Conservation (phyloP, 2,888 invertebrate genomes). For the Thyatira batis region DNA sequence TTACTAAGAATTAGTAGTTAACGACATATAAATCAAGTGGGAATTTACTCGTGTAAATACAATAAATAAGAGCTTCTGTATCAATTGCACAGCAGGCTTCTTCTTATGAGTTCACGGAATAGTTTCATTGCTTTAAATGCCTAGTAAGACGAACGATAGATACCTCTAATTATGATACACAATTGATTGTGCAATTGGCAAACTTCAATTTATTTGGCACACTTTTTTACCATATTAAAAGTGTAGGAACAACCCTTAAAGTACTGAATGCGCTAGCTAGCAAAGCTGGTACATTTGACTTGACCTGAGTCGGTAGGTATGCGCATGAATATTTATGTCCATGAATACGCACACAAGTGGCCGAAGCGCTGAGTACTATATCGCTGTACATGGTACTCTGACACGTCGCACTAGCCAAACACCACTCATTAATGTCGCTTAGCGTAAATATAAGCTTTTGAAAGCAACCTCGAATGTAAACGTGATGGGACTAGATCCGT, state of each 20-base stretch:
- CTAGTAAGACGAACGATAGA: no score
- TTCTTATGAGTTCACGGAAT: no score
- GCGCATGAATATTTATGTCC: conserved; percentile 34
- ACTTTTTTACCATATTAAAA: no score
- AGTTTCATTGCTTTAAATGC: no score
- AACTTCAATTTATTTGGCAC: no score
- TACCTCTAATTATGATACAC: neutral
- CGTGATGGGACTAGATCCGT: conserved; percentile 60
- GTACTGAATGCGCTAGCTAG: conserved; percentile 42
- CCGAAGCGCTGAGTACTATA: conserved; percentile 41
- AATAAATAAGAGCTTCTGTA: no score
- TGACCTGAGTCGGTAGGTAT: conserved; percentile 23
- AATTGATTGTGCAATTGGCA: neutral
- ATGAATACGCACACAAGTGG: conserved; percentile 44
- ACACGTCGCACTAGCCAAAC: conserved; percentile 49
- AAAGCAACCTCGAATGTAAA: conserved; percentile 61
- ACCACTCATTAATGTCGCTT: conserved; percentile 70
- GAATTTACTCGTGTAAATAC: neutral
- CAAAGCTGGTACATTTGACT: conserved; percentile 68
- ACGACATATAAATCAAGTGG: neutral
- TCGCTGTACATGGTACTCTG: no score
- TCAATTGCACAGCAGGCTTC: no score
- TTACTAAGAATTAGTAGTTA: neutral
- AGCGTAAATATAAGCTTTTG: conserved; percentile 71
- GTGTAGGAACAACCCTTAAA: conserved; percentile 36